Base-by-base conservation (phyloP, 2,113 vertebrate species). In the Amazona guildingii region DNA sequence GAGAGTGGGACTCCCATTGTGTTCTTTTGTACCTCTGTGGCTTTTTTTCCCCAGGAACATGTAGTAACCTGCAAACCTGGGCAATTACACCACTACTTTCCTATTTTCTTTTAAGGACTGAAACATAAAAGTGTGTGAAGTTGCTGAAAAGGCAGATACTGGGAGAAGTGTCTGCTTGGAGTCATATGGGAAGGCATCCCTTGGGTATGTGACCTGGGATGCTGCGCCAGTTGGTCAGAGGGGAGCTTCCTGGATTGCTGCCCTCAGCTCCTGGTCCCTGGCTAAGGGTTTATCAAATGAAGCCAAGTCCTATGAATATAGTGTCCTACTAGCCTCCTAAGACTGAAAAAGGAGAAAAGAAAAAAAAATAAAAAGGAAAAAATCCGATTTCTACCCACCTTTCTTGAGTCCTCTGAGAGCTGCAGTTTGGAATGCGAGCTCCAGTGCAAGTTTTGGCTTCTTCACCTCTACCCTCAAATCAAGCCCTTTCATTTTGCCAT, bases 401-500 rank as follows among this genome's bases (percentile, higher is more conserved):
- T 80, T 88, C 29, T 81, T 81, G 37, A 78, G 35, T 81, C 64
- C 33, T 48, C 46, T 1, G 5, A 84, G 35, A 91, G 55, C 68
- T 91, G n/a, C 41, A 63, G 51, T 77, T 90, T 46, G 52, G 83
- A 74, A 86, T 96, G 91, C 4, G 13, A 59, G 13, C 95, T 94
- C 29, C 76, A 81, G 44, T 48, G 61, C 76, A 88, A 88, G 61
- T 92, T 97, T 91, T 86, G 77, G 68, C 88, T 88, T 77, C 61
- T 88, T 90, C 44, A 27, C 23, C 24, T 92, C 78, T 48, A 46
- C 48, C 55, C 61, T 74, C 69, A 84, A 92, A 75, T 86, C 92
- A 81, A 80, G 52, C 68, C 61, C 76, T 69, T 95, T 94, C 16
- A 2, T 94, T 95, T 88, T 94, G 43, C 88, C 88, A 84, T 93